Percentiles rank a stretch among this genome's conserved stretches.
Conservation (phyloP, 30 jellyfish, hydroid and myxozoan species). For the Rhopilema esculentum region DNA sequence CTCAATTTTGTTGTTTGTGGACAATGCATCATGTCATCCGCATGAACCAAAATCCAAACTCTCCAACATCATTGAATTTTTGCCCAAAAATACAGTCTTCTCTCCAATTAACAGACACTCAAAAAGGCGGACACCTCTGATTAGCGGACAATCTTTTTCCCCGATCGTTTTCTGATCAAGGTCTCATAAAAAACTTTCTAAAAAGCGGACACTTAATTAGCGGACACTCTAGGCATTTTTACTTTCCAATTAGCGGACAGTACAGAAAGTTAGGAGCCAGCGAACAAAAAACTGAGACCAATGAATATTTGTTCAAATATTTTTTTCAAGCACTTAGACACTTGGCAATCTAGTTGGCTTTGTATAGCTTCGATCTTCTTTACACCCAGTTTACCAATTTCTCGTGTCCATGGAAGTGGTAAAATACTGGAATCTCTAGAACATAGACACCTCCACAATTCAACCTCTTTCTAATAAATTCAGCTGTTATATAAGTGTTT, state of each 20-base stretch:
- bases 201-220: too few relatives aligned
- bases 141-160: too few relatives aligned
- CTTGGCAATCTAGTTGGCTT: conserved; percentile 48
- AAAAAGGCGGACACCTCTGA: too few relatives aligned
- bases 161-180: too few relatives aligned
- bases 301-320: conserved; percentile 46
- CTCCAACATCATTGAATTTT: too few relatives aligned
- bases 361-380: conserved; percentile 23
- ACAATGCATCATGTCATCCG: too few relatives aligned
- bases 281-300: conserved; percentile 46
- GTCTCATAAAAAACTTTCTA: too few relatives aligned
- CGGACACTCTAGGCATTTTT: too few relatives aligned
- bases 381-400: conserved; percentile 16
- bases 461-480: conserved; percentile 30
- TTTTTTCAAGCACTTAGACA: conserved; percentile 41
- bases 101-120: neutral
- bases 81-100: neutral
- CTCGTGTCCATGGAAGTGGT: conserved; percentile 26
- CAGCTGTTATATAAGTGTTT: conserved; percentile 38
- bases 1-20: too few relatives aligned
- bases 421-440: conserved; percentile 44
- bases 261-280: conserved; percentile 32
- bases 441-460: conserved; percentile 13
- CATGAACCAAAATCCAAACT: too few relatives aligned
- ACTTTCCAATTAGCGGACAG: conserved; percentile 18